Base-by-base conservation (phyloP, 2,113 vertebrate species). In the Corvus hawaiiensis region DNA sequence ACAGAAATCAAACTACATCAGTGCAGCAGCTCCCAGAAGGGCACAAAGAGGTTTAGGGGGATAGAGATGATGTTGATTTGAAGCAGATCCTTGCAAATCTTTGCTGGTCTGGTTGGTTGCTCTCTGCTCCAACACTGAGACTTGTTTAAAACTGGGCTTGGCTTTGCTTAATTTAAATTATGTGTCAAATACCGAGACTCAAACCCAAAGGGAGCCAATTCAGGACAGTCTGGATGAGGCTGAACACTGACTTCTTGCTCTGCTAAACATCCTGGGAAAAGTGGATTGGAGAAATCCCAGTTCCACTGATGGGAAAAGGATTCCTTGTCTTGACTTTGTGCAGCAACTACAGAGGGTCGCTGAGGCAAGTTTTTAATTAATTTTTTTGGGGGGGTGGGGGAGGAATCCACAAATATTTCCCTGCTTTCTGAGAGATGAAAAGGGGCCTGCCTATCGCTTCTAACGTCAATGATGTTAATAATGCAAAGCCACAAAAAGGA, bases 401-500 rank as follows among this genome's bases (percentile, higher is more conserved):
- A 76, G 52, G 51, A 78, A 93, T 33, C 79, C 58, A 4, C 85
- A 86, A 30, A 90, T 87, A 84, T 68, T 90, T 78, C 64, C 61
- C 7, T 37, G 61, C 24, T 64, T 84, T 89, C 52, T 61, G 54
- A 39, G n/a, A 81, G 94, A 96, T 95, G 83, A 96, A 95, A 93
- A 81, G 64, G 86, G 82, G 66, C 11, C 82, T 75, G 80, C 44
- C 1, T 75, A 75, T 96, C 32, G 18, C 92, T 90, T 80, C 54
- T 92, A 90, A 96, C 10, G 52, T 96, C 92, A 86, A 24, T 82
- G 85, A 92, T 33, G 82, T 81, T 95, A 90, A 93, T 96, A 94
- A 96, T 69, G 61, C 92, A 92, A 90, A 96, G 92, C 93, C 92
- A 64, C 94, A 95, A 48, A 96, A 94, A 96, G 96, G 96, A 96